Conservation (phyloP, 2,113 vertebrate genomes). For the Vicugna pacos region DNA sequence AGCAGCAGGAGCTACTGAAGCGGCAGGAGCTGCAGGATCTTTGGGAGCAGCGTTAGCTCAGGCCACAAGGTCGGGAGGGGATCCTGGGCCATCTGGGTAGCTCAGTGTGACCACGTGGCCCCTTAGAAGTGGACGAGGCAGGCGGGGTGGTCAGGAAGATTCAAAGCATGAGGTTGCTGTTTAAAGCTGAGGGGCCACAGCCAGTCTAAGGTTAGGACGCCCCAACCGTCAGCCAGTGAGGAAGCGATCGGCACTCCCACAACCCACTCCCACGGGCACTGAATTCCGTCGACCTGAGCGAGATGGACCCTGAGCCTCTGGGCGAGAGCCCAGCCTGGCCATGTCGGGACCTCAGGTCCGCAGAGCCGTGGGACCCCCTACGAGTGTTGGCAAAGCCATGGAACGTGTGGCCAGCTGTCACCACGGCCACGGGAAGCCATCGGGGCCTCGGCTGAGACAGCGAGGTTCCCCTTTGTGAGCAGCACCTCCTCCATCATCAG, state of each 20-base stretch:
- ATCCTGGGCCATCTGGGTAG: not conserved
- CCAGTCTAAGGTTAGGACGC: not conserved
- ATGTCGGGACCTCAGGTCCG: not conserved
- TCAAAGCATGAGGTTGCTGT: too few species aligned
- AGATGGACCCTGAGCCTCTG: not conserved
- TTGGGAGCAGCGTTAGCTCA: too few species aligned
- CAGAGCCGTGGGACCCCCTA: not conserved
- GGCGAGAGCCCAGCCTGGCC: accelerated
- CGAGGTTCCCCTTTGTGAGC: conserved; percentile 2
- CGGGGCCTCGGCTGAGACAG: not conserved
- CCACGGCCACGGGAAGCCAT: not conserved
- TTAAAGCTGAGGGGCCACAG: not conserved
- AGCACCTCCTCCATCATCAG: conserved; percentile 77
- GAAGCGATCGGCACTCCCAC: not conserved
- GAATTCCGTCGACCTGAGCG: not conserved
- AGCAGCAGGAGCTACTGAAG: too few species aligned
- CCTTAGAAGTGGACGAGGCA: not conserved
- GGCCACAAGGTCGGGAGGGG: too few species aligned
- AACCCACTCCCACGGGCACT: too few species aligned
- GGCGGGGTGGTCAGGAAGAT: not conserved
- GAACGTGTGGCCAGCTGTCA: not conserved
- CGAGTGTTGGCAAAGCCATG: not conserved
- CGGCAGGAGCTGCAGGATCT: too few species aligned
- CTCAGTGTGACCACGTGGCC: not conserved
- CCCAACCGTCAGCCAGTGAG: not conserved